A percentile compares a stretch with the other conserved stretches of the same genome.
These are phyloP conservation scores for Macropus fuliginosus DNA, from an alignment of 2,797 vertebrate species.

Conservation along the genomic window DNA sequence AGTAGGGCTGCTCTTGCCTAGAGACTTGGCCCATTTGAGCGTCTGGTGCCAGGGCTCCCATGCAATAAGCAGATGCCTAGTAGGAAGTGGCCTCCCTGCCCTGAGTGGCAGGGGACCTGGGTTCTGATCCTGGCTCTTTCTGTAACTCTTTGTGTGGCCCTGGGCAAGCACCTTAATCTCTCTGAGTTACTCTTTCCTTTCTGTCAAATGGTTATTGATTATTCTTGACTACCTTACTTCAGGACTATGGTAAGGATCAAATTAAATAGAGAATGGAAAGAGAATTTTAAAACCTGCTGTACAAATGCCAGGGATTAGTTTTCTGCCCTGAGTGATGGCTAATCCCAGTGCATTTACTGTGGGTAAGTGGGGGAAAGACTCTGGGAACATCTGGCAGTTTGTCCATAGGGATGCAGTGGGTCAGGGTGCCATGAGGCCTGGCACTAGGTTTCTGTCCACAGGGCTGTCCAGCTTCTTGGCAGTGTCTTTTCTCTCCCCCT, in stretches of 20 bases:
- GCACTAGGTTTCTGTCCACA: background rate
- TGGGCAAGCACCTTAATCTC: background rate
- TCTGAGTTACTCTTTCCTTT: background rate
- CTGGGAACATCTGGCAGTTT: background rate
- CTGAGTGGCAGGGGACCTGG: background rate
- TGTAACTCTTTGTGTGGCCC: background rate
- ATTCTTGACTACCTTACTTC: background rate
- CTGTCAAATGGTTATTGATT: background rate
- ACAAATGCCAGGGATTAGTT: background rate
- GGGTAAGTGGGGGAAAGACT: background rate
- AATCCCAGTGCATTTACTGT: background rate
- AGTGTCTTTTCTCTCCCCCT: background rate
- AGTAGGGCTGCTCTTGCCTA: background rate
- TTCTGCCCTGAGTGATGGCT: background rate
- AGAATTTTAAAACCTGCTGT: background rate
- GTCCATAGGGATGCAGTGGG: background rate
- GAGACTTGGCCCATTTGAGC: slow-evolving; percentile 38
- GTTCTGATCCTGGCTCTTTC: background rate
- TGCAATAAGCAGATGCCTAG: background rate
- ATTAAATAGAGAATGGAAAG: background rate
- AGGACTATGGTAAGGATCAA: background rate
- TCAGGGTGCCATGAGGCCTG: background rate
- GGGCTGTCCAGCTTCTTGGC: background rate
- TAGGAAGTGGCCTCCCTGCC: background rate
- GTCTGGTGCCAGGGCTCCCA: background rate